phyloP scores from a whole-genome alignment of 1,140 invertebrate species.

The Sycophila sp. region DNA sequence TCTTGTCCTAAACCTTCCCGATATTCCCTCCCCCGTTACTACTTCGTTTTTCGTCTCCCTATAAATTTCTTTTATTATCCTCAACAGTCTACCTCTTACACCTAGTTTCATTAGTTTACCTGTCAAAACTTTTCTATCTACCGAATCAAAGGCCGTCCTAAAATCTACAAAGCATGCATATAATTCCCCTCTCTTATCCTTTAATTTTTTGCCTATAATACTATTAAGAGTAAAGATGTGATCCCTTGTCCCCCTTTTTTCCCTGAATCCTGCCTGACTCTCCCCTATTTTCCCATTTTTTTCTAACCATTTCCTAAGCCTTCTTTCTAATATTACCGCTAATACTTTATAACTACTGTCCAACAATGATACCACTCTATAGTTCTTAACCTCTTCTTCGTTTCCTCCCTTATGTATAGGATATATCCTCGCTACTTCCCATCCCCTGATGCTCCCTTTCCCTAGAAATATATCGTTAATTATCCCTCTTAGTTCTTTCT shows the following conservation, averaged over 20 bases:
- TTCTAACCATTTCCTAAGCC: not conserved
- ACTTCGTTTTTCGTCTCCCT: not conserved
- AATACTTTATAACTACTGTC: not conserved
- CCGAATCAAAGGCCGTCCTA: not conserved
- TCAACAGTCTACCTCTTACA: not conserved
- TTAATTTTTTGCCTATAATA: not conserved
- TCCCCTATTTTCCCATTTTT: not conserved
- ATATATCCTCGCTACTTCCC: conserved; percentile 11
- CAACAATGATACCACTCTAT: not conserved
- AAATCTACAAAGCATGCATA: not conserved
- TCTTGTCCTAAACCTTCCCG: conserved; percentile 9
- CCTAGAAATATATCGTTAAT: not conserved
- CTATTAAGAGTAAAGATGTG: not conserved
- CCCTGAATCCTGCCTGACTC: not conserved
- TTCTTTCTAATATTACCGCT: not conserved
- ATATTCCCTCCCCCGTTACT: not conserved
- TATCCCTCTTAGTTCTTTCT: not conserved
- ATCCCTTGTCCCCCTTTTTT: not conserved
- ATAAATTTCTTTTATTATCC: not conserved
- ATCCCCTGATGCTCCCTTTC: not conserved
- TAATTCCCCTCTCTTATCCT: not conserved
- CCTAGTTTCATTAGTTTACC: not conserved
- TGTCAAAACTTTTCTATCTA: not conserved
- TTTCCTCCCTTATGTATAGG: conserved; percentile 25
- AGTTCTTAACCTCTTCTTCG: not conserved